Evolutionary conservation across 2,113 vertebrate species (phyloP).

Genomic region (Henicopernis longicauda): DNA sequence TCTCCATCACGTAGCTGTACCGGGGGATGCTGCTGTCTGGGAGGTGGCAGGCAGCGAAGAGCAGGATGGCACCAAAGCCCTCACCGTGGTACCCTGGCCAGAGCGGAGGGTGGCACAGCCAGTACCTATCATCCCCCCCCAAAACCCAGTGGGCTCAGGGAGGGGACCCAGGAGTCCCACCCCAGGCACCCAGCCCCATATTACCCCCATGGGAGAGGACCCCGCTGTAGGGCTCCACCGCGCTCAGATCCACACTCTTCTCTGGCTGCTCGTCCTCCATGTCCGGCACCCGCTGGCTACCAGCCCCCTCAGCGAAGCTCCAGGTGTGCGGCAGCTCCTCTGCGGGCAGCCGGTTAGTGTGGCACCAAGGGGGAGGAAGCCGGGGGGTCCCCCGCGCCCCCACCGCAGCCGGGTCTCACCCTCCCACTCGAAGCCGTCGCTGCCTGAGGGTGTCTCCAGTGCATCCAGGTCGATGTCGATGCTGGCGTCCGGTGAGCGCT

Average conservation of each 20-base stretch:
- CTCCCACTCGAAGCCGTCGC: slow-evolving; percentile 83
- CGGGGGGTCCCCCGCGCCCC: fast-evolving
- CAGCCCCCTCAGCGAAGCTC: neutral
- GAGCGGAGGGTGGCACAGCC: neutral
- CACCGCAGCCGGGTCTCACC: slow-evolving; percentile 44
- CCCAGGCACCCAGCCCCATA: fast-evolving
- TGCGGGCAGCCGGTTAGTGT: neutral
- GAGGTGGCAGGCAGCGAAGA: slow-evolving; percentile 82
- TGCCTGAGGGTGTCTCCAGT: slow-evolving; percentile 81
- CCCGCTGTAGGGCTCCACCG: slow-evolving; percentile 79
- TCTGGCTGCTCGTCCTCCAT: slow-evolving; percentile 70
- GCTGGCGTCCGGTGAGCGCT: slow-evolving; percentile 46
- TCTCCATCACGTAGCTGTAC: slow-evolving; percentile 86
- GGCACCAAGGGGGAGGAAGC: neutral
- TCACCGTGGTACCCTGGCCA: slow-evolving; percentile 80
- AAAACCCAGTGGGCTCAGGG: neutral
- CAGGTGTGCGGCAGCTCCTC: slow-evolving; percentile 75
- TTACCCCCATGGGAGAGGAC: slow-evolving; percentile 85
- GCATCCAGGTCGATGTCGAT: slow-evolving; percentile 80
- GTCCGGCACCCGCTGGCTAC: slow-evolving; percentile 66
- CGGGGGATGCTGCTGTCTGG: slow-evolving; percentile 76
- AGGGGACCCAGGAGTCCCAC: neutral
- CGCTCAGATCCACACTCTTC: slow-evolving; percentile 78
- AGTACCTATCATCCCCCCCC: fast-evolving
- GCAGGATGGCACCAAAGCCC: slow-evolving; percentile 78